These are phyloP conservation scores for Cotesia vestalis DNA, from an alignment of 1,140 invertebrate species.

Conservation along the genomic window DNA sequence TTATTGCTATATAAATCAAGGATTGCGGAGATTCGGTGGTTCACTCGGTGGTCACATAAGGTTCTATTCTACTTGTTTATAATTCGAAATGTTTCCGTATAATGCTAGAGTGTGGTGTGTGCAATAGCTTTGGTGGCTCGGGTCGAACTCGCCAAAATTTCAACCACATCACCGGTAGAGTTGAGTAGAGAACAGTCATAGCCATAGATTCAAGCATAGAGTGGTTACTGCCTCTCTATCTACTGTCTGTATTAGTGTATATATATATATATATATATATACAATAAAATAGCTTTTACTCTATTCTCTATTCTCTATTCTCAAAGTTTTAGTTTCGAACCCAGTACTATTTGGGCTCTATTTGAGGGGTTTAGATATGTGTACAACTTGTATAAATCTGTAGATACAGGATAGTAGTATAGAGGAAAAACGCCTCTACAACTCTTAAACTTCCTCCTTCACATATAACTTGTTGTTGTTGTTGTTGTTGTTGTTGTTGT, in stretches of 20 bases:
- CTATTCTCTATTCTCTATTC: conserved; percentile 1
- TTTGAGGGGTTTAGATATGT: too few species aligned
- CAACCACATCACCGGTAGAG: conserved; percentile 14
- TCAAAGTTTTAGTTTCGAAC: too few species aligned
- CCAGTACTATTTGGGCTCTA: too few species aligned
- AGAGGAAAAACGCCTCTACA: conserved; percentile 9
- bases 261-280: too few species aligned
- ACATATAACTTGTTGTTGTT: too few species aligned
- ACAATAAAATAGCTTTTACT: not conserved
- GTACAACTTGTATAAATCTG: not conserved
- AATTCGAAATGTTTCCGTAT: not conserved
- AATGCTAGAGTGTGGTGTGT: not conserved
- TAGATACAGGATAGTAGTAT: not conserved
- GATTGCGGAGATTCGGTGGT: too few species aligned
- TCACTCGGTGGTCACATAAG: too few species aligned
- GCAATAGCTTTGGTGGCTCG: conserved; percentile 3
- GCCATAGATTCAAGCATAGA: conserved; percentile 5
- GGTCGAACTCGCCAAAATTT: conserved; percentile 12
- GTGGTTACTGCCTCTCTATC: not conserved
- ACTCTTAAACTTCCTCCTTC: not conserved
- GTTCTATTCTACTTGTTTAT: too few species aligned
- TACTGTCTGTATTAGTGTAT: too few species aligned
- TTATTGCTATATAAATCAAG: too few species aligned
- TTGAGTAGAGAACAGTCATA: not conserved
- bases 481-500: too few species aligned